Percentiles rank a stretch among this genome's conserved stretches.
Conservation (phyloP, 2,113 vertebrate genomes). For the Carassius auratus region DNA sequence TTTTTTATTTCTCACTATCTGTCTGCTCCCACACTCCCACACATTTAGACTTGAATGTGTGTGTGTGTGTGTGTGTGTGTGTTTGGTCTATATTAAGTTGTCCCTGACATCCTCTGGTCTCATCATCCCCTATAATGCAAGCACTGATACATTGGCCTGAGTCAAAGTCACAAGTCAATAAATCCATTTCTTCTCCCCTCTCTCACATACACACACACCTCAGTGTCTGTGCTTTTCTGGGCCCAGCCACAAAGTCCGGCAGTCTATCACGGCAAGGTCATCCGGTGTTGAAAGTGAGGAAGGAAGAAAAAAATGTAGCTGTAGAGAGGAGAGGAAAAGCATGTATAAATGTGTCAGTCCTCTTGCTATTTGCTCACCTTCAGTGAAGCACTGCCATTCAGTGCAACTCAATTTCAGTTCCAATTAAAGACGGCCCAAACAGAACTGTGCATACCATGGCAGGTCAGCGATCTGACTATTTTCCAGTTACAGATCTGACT, state of each 20-base stretch:
- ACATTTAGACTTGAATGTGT: slow-evolving; percentile 58
- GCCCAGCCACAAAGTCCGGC: slow-evolving; percentile 79
- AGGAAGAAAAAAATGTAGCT: slow-evolving; percentile 48
- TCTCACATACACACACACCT: slow-evolving; percentile 70
- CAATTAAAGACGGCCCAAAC: slow-evolving; percentile 59
- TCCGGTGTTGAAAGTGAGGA: slow-evolving; percentile 76
- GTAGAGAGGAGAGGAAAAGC: slow-evolving; percentile 44
- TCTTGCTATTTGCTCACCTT: slow-evolving; percentile 57
- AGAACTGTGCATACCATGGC: slow-evolving; percentile 48
- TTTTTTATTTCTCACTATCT: slow-evolving; percentile 35
- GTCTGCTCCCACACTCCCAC: slow-evolving; percentile 19
- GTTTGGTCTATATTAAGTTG: slow-evolving; percentile 86
- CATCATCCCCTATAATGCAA: slow-evolving; percentile 94
- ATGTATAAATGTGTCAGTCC: slow-evolving; percentile 38
- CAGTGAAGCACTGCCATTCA: slow-evolving; percentile 52
- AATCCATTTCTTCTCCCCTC: slow-evolving; percentile 89
- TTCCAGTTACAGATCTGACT: slow-evolving; percentile 53
- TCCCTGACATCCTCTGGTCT: slow-evolving; percentile 89
- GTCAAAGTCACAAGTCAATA: slow-evolving; percentile 91
- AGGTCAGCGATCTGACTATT: slow-evolving; percentile 52
- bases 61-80: slow-evolving; percentile 66
- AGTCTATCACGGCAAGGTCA: slow-evolving; percentile 93
- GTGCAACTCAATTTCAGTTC: slow-evolving; percentile 61
- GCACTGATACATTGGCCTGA: slow-evolving; percentile 86
- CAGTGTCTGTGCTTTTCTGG: slow-evolving; percentile 80